These are phyloP conservation scores for Phaethon lepturus DNA, from an alignment of 2,113 vertebrate genomes.

Conservation along the genomic window DNA sequence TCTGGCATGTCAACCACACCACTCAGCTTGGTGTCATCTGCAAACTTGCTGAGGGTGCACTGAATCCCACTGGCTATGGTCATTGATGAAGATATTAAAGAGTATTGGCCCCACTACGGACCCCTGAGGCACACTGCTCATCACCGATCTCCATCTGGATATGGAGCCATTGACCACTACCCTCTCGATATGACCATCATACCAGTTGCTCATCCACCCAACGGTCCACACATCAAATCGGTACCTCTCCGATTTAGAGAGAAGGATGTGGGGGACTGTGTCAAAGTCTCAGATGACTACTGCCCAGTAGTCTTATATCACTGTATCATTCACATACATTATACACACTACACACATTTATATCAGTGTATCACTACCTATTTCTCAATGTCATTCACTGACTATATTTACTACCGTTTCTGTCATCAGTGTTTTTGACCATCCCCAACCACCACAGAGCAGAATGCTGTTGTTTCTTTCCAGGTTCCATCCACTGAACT, in stretches of 20 bases:
- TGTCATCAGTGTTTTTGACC: neutral
- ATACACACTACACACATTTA: neutral
- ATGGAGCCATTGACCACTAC: neutral
- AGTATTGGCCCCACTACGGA: fast-evolving
- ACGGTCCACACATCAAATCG: neutral
- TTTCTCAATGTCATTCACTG: neutral
- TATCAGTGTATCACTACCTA: neutral
- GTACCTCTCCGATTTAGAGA: neutral
- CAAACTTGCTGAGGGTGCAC: neutral
- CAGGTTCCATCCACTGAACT: neutral
- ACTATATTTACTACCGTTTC: neutral
- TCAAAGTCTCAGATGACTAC: neutral
- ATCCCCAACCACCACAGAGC: fast-evolving
- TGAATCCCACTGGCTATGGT: fast-evolving
- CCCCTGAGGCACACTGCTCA: neutral
- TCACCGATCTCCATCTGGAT: neutral
- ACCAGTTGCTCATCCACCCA: neutral
- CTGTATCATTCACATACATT: neutral
- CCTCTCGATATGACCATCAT: neutral
- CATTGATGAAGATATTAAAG: neutral
- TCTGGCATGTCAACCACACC: fast-evolving
- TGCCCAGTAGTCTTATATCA: neutral
- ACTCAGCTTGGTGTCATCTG: neutral
- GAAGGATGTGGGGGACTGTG: neutral
- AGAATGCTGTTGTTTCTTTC: neutral